A percentile compares a stretch with the other conserved stretches of the same genome.
Evolutionary conservation across 1,140 invertebrate species (phyloP).

Genomic region (Tetragonula clypearis): DNA sequence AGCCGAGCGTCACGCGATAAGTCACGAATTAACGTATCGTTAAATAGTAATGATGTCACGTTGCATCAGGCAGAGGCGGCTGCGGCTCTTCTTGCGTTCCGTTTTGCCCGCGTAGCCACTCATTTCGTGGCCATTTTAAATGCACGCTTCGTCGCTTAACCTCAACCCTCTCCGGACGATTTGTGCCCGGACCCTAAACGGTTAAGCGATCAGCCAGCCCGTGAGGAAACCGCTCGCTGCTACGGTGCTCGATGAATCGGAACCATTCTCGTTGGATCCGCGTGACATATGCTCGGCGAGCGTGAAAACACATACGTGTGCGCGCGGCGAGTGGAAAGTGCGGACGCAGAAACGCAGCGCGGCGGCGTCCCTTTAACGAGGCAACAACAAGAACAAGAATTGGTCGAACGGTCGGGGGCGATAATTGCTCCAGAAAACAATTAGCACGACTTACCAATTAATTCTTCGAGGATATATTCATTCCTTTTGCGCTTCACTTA

Average conservation of each 20-base stretch:
- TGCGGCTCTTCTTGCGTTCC: not conserved
- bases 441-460: conserved; percentile 10
- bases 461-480: conserved; percentile 1
- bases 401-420: conserved; percentile 13
- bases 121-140: conserved; percentile 37
- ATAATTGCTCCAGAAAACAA: conserved; percentile 35
- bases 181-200: conserved; percentile 52
- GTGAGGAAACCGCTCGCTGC: conserved; percentile 39
- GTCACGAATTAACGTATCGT: not conserved
- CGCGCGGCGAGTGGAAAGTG: not conserved
- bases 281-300: conserved; percentile 63
- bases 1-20: not conserved
- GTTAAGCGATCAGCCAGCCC: conserved; percentile 46
- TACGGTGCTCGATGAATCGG: conserved; percentile 59
- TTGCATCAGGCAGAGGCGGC: not conserved
- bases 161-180: conserved; percentile 43
- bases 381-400: conserved; percentile 15
- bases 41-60: conserved; percentile 19
- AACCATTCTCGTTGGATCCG: conserved; percentile 56
- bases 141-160: conserved; percentile 39
- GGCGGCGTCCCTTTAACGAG: conserved; percentile 17
- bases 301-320: conserved; percentile 52
- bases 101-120: not conserved
- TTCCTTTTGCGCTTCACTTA: not conserved
- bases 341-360: not conserved